A percentile compares a stretch with the other conserved stretches of the same genome.
phyloP scores from a whole-genome alignment of 2,113 vertebrate species.

The Sinocyclocheilus maitianheensis region DNA sequence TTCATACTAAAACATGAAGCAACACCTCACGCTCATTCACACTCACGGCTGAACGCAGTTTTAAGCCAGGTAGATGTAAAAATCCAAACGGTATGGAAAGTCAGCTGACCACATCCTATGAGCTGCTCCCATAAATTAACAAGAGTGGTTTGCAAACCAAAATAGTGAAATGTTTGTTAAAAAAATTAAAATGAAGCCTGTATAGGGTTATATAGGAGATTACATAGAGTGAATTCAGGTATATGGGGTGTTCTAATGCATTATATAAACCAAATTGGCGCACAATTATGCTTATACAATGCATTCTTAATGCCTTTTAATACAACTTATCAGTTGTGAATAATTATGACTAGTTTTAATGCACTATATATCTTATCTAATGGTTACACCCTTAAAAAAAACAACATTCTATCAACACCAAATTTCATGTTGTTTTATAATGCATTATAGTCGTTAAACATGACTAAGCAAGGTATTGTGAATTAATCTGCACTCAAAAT shows the following conservation, averaged over 20 bases:
- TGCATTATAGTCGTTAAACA: background rate
- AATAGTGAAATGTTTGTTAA: background rate
- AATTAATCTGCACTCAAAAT: background rate
- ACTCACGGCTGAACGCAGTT: slow-evolving; percentile 1
- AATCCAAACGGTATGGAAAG: background rate
- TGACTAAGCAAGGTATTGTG: background rate
- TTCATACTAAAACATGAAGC: slow-evolving; percentile 64
- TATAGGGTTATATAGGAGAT: background rate
- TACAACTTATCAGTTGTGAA: background rate
- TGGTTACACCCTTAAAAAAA: background rate
- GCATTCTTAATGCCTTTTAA: background rate
- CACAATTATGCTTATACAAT: background rate
- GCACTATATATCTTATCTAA: background rate
- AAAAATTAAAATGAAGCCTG: background rate
- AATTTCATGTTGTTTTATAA: background rate
- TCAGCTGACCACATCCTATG: slow-evolving; percentile 10
- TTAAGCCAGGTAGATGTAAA: slow-evolving; percentile 11
- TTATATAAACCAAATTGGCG: background rate
- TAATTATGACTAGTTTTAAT: background rate
- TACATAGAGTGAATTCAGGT: background rate
- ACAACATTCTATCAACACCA: background rate
- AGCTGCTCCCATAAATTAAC: background rate
- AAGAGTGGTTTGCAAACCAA: background rate
- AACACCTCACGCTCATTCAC: slow-evolving; percentile 28
- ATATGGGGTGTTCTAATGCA: background rate